Evolutionary conservation across 2,797 vertebrate species (phyloP).

Genomic region (Clarias fuscus): DNA sequence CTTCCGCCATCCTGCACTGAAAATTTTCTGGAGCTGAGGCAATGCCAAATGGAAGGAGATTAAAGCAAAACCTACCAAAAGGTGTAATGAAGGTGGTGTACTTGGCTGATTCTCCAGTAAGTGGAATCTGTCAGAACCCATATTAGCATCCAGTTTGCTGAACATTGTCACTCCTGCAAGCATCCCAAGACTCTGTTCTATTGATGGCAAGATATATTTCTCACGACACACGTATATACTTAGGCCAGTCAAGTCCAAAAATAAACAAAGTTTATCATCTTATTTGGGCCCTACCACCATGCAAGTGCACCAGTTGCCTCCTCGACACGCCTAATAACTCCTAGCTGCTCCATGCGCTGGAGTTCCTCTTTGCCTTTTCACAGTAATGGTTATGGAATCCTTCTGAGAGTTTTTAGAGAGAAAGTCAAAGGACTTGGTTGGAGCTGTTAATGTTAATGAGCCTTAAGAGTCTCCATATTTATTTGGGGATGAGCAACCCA

Average conservation of each 20-base stretch:
- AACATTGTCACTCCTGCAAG: conserved; percentile 18
- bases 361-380: conserved; percentile 42
- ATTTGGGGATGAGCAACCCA: background rate
- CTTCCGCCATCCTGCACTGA: conserved; percentile 33
- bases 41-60: conserved; percentile 28
- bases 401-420: conserved; percentile 32
- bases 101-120: conserved; percentile 13
- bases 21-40: conserved; percentile 42
- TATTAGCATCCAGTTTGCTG: conserved; percentile 37
- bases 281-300: conserved; percentile 11
- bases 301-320: conserved; percentile 45
- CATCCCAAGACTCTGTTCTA: conserved; percentile 25
- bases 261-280: too few species aligned
- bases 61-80: conserved; percentile 4
- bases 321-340: conserved; percentile 10
- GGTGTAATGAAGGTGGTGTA: background rate
- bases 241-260: conserved; percentile 26
- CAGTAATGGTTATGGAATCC: background rate
- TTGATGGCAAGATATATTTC: conserved; percentile 14
- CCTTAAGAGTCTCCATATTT: background rate
- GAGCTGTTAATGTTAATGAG: conserved; percentile 18
- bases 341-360: background rate
- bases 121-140: conserved; percentile 40
- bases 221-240: conserved; percentile 8
- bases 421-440: background rate